Conservation (phyloP, 2,113 vertebrate genomes). For the Entomyzon cyanotis region DNA sequence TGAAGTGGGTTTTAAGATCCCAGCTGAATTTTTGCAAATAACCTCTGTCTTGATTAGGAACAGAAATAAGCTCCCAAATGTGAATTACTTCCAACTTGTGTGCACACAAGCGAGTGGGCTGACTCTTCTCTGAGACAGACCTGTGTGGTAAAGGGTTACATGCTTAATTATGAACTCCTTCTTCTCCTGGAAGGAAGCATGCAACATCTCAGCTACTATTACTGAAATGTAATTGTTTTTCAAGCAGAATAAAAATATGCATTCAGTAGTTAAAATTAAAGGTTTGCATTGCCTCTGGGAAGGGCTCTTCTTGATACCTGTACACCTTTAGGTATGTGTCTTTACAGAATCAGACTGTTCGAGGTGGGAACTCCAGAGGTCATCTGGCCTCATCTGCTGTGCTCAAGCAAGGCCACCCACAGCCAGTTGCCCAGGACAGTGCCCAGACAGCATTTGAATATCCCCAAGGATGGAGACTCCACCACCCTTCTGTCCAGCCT, state of each 20-base stretch:
- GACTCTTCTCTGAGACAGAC: neutral
- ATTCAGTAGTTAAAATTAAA: neutral
- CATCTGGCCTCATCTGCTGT: neutral
- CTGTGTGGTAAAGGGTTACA: neutral
- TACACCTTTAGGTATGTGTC: accelerated
- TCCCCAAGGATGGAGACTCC: neutral
- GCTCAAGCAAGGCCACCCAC: neutral
- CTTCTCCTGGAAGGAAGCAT: neutral
- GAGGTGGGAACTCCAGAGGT: neutral
- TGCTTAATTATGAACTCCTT: neutral
- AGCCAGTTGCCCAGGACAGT: accelerated
- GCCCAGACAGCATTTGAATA: neutral
- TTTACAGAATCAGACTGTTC: neutral
- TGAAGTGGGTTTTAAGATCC: neutral
- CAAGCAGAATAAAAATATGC: neutral
- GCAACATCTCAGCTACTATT: neutral
- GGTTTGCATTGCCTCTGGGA: neutral
- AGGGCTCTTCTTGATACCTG: neutral
- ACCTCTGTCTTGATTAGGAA: neutral
- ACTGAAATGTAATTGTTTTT: neutral
- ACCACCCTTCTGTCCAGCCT: neutral
- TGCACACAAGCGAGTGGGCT: accelerated
- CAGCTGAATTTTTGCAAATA: neutral
- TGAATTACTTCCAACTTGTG: neutral
- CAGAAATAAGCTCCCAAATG: neutral